Base-by-base conservation (phyloP, 2,888 invertebrate species). In the Mesorhabditis sp. region DNA sequence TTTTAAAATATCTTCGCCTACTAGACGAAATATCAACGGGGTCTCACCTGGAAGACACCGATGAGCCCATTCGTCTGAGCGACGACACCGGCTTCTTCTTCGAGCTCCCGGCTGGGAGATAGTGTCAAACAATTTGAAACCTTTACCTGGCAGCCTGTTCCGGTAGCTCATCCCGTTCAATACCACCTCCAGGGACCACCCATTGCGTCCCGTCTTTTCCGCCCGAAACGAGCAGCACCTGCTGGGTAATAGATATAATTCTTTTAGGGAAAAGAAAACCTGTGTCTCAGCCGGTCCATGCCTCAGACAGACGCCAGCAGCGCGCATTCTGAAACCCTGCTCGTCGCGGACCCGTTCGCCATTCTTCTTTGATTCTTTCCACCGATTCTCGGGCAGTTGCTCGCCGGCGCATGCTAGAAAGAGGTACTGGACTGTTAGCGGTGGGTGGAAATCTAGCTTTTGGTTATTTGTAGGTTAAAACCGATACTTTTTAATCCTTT, bases 101-200 rank as follows among this genome's bases (percentile, higher is more conserved):
- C 90, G 66, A 95, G 93, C 88, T 97, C 96, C 70, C 96, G 90
- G 82, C 92, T 90, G n/a, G n/a, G n/a, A 50, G 58, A 13, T 50
- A 13, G 7, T n/a, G 10, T 50, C n/a, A 13, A 10, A 13, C 1
- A 13, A 13, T 50, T 50, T 50, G 58, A 10, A 50, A 50, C 7
- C 7, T n/a, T 13, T 13, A 50, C 58, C 10, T 50, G 43, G 96
- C 96, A 43, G 96, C 95, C 76, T 92, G 92, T 75, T 92, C 91
- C 45, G 94, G 91, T 85, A 93, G 93, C 84, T 96, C 95, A 58
- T 87, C 82, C 0, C 94, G 94, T 87, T 97, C 96, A 70, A 96
- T 92, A 61, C 96, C 96, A 62, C 96, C 96, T 70, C 96, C 96
- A 68, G 96, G 96, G 79, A 97, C 93, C 82, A 96, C 93, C 95